A percentile compares a stretch with the other conserved stretches of the same genome.
Evolutionary conservation across 1,140 invertebrate genomes (phyloP).

Genomic region (Bombus waltoni): DNA sequence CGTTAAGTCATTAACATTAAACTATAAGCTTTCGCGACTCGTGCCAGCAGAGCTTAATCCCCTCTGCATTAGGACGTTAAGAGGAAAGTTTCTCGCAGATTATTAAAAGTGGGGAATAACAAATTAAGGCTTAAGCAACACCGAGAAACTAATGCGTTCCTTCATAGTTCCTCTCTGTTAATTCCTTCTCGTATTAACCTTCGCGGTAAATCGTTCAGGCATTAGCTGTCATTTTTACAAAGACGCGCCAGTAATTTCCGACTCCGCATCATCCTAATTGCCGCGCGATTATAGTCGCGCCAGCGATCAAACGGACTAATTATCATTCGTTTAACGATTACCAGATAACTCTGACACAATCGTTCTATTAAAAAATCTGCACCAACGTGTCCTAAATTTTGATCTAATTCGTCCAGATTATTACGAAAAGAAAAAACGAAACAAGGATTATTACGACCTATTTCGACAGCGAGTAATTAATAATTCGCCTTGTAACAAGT

Average conservation of each 20-base stretch:
- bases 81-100: neutral
- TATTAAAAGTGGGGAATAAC: neutral
- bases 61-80: neutral
- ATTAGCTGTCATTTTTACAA: slow-evolving; percentile 29
- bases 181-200: slow-evolving; percentile 21
- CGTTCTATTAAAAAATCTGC: neutral
- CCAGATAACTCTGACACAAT: slow-evolving; percentile 8
- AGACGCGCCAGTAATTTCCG: slow-evolving; percentile 19
- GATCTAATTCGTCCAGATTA: too few relatives aligned
- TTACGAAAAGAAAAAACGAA: neutral
- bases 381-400: too few relatives aligned
- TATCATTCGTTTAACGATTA: slow-evolving; percentile 20
- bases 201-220: slow-evolving; percentile 28
- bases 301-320: slow-evolving; percentile 26
- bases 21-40: neutral
- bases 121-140: slow-evolving; percentile 8
- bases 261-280: slow-evolving; percentile 31
- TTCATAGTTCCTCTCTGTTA: neutral
- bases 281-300: slow-evolving; percentile 20
- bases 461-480: too few relatives aligned
- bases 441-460: neutral
- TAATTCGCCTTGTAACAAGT: too few relatives aligned
- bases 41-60: neutral
- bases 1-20: neutral
- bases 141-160: slow-evolving; percentile 11